Base-by-base conservation (phyloP, 1,140 invertebrate species). In the Laupala kohalensis region DNA sequence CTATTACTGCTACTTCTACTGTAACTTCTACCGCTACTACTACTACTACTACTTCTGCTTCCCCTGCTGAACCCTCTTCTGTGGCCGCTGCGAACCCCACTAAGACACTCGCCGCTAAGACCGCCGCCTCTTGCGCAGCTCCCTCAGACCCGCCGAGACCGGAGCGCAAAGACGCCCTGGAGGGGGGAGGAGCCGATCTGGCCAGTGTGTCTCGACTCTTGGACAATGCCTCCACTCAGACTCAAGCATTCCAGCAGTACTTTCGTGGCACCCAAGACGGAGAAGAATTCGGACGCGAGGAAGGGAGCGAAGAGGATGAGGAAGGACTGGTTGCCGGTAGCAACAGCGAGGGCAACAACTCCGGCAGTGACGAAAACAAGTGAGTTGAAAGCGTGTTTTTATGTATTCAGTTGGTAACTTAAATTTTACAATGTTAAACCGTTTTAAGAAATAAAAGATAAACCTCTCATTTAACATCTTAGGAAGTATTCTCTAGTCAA, bases 361-460 rank as follows among this genome's bases (percentile, higher is more conserved):
- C 90, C n/a, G 90, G 90, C 67, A 91, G 90, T 69, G 90, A 92
- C 79, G 89, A 90, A 78, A 90, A 90, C 77, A 86, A 84, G 86
- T 87, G 80, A 83, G 37, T 53, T 19, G 9, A n/a, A n/a, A n/a
- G n/a, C n/a, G n/a, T n/a, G n/a, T n/a, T n/a, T n/a, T n/a, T n/a
- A n/a, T n/a, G n/a, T n/a, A n/a, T n/a, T n/a, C n/a, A n/a, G n/a
- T n/a, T n/a, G n/a, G n/a, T n/a, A n/a, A n/a, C n/a, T n/a, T n/a
- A n/a, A n/a, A n/a, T n/a, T n/a, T n/a, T n/a, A n/a, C n/a, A n/a
- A n/a, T n/a, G n/a, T n/a, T n/a, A n/a, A n/a, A n/a, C n/a, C n/a
- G n/a, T n/a, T n/a, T n/a, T n/a, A n/a, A n/a, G n/a, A n/a, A n/a
- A n/a, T n/a, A n/a, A n/a, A n/a, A n/a, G n/a, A n/a, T n/a, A n/a